Evolutionary conservation across 2,888 invertebrate genomes (phyloP).

Genomic region (Erebia aethiops): DNA sequence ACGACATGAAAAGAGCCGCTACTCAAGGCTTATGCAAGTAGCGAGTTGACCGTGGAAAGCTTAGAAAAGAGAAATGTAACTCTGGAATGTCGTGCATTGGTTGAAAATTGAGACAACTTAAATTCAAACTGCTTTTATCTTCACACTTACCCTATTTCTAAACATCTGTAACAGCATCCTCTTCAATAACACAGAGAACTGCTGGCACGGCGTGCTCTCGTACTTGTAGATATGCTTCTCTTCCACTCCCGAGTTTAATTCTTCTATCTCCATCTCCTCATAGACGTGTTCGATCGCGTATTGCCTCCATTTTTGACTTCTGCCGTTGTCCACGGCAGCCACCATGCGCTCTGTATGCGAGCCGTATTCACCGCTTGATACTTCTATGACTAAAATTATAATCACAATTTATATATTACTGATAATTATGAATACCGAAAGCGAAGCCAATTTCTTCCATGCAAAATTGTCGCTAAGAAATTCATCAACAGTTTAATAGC

Average conservation of each 20-base stretch:
- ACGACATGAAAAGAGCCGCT: too few species aligned
- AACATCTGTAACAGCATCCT: constrained; percentile 90
- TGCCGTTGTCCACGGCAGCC: constrained; percentile 86
- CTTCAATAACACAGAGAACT: constrained; percentile 86
- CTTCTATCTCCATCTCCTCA: constrained; percentile 67
- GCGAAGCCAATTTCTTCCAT: too few species aligned
- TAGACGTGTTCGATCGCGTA: constrained; percentile 52
- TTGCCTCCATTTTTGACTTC: constrained; percentile 79
- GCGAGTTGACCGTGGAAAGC: too few species aligned
- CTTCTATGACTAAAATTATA: constrained; percentile 87
- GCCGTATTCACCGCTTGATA: constrained; percentile 91
- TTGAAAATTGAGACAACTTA: too few species aligned
- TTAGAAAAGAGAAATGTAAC: too few species aligned
- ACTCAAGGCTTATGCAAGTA: too few species aligned
- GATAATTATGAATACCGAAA: too few species aligned
- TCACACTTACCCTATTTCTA: constrained; percentile 84
- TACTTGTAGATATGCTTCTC: constrained; percentile 80
- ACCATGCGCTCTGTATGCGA: constrained; percentile 87
- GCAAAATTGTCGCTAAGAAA: too few species aligned
- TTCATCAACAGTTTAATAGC: too few species aligned
- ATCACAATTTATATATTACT: background rate
- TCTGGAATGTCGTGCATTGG: too few species aligned
- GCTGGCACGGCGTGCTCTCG: constrained; percentile 84
- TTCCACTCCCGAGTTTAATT: constrained; percentile 68
- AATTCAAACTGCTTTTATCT: background rate